Percentiles rank a stretch among this genome's conserved stretches.
Conservation (phyloP, 2,888 invertebrate genomes). For the Cryptocephalus moraei region DNA sequence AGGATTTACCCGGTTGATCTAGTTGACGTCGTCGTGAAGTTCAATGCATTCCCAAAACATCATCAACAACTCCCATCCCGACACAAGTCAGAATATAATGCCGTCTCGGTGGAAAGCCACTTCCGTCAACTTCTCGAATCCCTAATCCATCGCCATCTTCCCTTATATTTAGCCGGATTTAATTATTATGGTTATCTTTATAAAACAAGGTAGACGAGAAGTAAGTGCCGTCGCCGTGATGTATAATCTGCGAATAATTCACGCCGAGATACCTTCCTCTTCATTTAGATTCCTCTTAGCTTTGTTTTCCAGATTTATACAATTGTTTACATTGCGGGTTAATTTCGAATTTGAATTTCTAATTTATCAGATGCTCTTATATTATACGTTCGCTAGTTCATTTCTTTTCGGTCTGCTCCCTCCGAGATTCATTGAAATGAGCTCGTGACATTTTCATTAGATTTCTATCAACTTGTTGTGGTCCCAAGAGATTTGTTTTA, state of each 20-base stretch:
- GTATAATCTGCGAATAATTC: constrained; percentile 37
- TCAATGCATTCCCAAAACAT: no score
- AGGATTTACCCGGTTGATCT: no score
- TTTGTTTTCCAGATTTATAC: constrained; percentile 38
- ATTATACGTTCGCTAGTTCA: constrained; percentile 9
- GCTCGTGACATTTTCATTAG: no score
- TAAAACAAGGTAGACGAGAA: constrained; percentile 33
- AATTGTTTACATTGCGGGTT: constrained; percentile 40
- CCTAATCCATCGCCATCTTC: neutral
- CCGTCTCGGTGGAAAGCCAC: no score
- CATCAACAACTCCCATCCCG: no score
- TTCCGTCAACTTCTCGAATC: no score
- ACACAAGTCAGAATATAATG: no score
- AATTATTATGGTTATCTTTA: constrained; percentile 39
- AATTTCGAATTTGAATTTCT: constrained; percentile 40
- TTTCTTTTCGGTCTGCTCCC: constrained; percentile 3
- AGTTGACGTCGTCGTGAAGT: no score
- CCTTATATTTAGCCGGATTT: constrained; percentile 24
- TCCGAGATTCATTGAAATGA: no score
- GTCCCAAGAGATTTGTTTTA: no score
- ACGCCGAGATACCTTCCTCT: constrained; percentile 29
- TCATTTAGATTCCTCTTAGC: constrained; percentile 33
- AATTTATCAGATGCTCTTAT: constrained; percentile 32
- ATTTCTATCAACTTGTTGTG: no score
- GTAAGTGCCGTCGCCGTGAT: constrained; percentile 29